Evolutionary conservation across 2,888 invertebrate genomes (phyloP), one percentile per base, ranked within the genome.

Genomic region (Operophtera brumata): DNA sequence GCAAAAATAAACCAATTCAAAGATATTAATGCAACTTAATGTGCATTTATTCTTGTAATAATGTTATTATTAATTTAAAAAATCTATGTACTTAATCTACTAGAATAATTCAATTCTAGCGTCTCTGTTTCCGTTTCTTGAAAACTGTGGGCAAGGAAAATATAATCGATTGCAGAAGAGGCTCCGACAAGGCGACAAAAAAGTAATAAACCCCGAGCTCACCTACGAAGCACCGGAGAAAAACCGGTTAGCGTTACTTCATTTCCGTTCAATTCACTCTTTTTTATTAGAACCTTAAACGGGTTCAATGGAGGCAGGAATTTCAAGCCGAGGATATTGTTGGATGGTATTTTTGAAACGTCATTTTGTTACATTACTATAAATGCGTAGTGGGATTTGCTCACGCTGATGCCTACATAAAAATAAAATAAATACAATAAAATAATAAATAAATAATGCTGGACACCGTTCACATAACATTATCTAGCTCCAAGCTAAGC

Each of bases 241-340:
- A 79, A 87, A 89, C 89, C 85, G 88, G 89, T 89, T 84, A 77
- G 71, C 80, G 75, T 86, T 84, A 84, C 84, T 87, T 84, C 87
- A 88, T 88, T 89, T 90, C 89, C 89, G 88, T 84, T 88, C 87
- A 81, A 86, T 84, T 83, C 81, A 77, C 77, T 57, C 50, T 84
- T 86, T 87, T 86, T 87, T 88, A 82, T 86, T 78, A 78, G 77
- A 83, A 78, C 77, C 79, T 73, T 78, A 79, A 82, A 78, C 80
- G 82, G 73, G 82, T 82, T 82, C 80, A 83, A 80, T 82, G 82
- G 74, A 78, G 74, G 74, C 73, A 73, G 70, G 64, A 62, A 62
- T 65, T 61, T 61, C 53, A 56, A 61, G 50, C 49, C 59, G 57
- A 46, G 25, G 52, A 46, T 54, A 59, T 61, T 65, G 56, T 57